Base-by-base conservation (phyloP, 1,140 invertebrate species). In the Megathymus violae region DNA sequence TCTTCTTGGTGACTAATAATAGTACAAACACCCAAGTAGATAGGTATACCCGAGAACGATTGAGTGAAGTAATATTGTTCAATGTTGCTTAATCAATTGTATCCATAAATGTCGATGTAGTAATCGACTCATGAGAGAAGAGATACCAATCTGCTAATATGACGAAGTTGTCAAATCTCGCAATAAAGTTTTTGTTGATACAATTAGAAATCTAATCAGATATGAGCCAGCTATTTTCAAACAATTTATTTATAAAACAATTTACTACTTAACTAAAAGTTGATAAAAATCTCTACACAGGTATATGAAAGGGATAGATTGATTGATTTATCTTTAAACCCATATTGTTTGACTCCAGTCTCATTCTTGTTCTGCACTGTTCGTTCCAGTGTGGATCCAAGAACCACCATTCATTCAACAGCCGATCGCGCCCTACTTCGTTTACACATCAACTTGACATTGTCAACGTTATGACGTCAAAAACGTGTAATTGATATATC, bases 81-180 rank as follows among this genome's bases (percentile, higher is more conserved):
- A n/a, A 46, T 19, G 46, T 60, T 41, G 11, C 31, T 13, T 14
- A 48, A 51, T 51, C 16, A 36, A 38, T 19, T 52, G 50, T 25
- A 25, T 41, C 22, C 22, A 11, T 38, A 15, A 54, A 41, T 52
- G 36, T 13, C 38, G 34, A 52, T 41, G 36, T 27, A 41, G 51
- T 54, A 54, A 54, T 47, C 22, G n/a, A 16, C 41, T 17, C 16
- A 47, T 47, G 43, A 36, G 14, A 11, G n/a, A 51, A 38, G 16
- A 51, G 31, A 38, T 51, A 19, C 15, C 13, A 38, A 51, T 51
- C 48, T 51, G 16, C 36, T 13, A 38, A 51, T 19, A 17, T 15
- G 19, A 9, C 4, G 13, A 6, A n/a, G n/a, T 11, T 38, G 13
- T 48, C 13, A 47, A 36, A 27, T 51, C 31, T 38, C 48, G 31